Base-by-base conservation (phyloP, 2,113 vertebrate species). In the Neodontobutis hainanensis region DNA sequence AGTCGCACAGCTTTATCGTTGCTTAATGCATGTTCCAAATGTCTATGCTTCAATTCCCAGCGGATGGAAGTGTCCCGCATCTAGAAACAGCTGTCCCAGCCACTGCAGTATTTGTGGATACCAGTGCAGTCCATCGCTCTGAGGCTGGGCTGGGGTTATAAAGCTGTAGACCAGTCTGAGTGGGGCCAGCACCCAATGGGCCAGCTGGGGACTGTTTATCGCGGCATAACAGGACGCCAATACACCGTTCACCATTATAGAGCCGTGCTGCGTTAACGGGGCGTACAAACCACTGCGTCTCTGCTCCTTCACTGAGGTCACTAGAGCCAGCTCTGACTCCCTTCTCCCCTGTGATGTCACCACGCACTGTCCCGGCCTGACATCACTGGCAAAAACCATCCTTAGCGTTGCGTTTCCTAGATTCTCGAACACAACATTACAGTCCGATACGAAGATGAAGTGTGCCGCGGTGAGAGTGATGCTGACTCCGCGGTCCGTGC, bases 211-310 rank as follows among this genome's bases (percentile, higher is more conserved):
- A 83, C 94, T 93, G 86, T 94, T 94, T 84, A 99, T 87, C 4
- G 93, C 85, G 0, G 97, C 97, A 0, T 97, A 99, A 91, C 97
- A 99, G 2, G 97, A 99, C 19, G 95, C 94, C 36, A 98, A 88
- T 73, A 99, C 92, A 0, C 93, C 94, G 0, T 99, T 93, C 61
- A 99, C 97, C 83, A 98, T 94, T 70, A 99, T 84, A 0, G 97
- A 98, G 43, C 97, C 97, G 0, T 97, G 96, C 71, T 90, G 91
- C 0, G 97, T 98, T 34, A 99, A 93, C 0, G 97, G 97, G n/a
- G 97, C 97, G 0, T 94, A 99, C 53, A 94, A 88, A 5, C 97
- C 97, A 0, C 69, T 45, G 12, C 92, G 93, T 55, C 87, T 89
- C 3, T 42, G 86, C 16, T 89, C 78, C 48, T 83, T 46, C 48